Evolutionary conservation across 37 sponge, comb jelly and placozoan species (phyloP).

Genomic region (Hormiphora californensis): DNA sequence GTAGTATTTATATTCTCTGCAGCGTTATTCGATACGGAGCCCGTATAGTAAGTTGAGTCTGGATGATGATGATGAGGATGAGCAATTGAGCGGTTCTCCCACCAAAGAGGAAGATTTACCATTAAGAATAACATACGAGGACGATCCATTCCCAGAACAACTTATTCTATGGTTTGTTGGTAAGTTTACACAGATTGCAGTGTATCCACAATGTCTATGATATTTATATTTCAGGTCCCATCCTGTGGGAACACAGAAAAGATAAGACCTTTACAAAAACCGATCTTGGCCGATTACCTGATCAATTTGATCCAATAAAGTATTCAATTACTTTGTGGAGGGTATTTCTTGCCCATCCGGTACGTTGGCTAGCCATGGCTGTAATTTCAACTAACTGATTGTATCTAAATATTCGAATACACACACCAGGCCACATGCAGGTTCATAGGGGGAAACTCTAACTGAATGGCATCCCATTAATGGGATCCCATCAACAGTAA

Average conservation of each 20-base stretch:
- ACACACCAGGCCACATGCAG: too few species aligned
- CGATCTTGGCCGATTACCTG: not conserved
- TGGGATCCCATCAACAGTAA: too few species aligned
- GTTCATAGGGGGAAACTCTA: too few species aligned
- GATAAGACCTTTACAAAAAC: not conserved
- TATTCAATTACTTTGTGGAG: not conserved
- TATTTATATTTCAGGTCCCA: not conserved
- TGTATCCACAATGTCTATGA: not conserved
- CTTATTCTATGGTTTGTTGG: slow-evolving; percentile 10
- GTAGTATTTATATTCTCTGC: too few species aligned
- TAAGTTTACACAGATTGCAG: not conserved
- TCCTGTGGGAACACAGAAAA: not conserved
- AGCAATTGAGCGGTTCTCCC: not conserved
- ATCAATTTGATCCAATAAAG: not conserved
- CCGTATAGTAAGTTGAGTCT: not conserved
- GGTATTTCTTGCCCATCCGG: not conserved
- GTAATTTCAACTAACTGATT: too few species aligned
- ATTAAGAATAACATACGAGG: not conserved
- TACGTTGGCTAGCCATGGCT: too few species aligned
- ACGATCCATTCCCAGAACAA: not conserved
- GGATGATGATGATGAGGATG: too few species aligned
- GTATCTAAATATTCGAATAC: too few species aligned
- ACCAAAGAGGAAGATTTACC: not conserved
- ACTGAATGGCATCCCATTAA: too few species aligned
- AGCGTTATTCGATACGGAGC: too few species aligned